phyloP scores from a whole-genome alignment of 1,140 invertebrate genomes.

The Bombus sylvicola region DNA sequence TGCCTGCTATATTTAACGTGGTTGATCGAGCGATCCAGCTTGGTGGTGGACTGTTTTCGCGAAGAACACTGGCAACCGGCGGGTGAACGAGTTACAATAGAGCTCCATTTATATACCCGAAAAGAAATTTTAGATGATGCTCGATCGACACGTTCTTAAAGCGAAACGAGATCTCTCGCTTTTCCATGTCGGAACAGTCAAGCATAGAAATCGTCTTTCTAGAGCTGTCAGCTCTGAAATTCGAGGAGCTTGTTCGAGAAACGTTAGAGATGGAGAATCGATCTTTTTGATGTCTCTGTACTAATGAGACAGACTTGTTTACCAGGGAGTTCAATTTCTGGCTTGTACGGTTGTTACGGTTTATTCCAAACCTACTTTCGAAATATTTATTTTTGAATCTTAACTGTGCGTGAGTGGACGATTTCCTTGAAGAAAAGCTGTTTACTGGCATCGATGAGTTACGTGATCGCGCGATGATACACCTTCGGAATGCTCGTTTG shows the following conservation, averaged over 20 bases:
- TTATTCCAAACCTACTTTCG: not conserved
- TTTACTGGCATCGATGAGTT: not conserved
- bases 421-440: not conserved
- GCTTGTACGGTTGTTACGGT: not conserved
- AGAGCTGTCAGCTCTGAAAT: slow-evolving; percentile 15
- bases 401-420: not conserved
- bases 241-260: not conserved
- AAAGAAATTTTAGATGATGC: not conserved
- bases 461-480: not conserved
- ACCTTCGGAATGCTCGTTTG: not conserved
- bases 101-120: not conserved
- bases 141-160: not conserved
- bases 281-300: not conserved
- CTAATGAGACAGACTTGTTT: no score
- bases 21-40: not conserved
- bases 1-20: slow-evolving; percentile 21
- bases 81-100: not conserved
- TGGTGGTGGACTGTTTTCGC: not conserved
- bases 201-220: no score
- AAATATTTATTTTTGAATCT: not conserved
- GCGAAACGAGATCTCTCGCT: not conserved
- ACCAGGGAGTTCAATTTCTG: not conserved
- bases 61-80: not conserved
- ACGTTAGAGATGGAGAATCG: not conserved
- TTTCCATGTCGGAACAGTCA: not conserved